Base-by-base conservation (phyloP, 1,140 invertebrate species). In the Parapsyche elsis region DNA sequence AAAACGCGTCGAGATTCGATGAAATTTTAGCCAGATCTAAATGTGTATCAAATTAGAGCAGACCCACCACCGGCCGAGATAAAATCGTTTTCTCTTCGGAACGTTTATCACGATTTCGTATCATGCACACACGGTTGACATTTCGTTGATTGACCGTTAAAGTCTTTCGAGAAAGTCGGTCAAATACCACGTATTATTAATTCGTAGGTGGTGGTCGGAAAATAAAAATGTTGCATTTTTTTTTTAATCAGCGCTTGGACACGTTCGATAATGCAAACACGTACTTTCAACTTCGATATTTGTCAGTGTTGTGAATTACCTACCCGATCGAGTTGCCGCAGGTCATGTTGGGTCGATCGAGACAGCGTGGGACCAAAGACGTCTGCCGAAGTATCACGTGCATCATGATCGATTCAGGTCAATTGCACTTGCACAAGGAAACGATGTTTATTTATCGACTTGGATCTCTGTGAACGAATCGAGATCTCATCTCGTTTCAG, bases 151-250 rank as follows among this genome's bases (percentile, higher is more conserved):
- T 61, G 57, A 61, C 21, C 57, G 9, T 61, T 38, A 38, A 38
- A 38, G 30, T 38, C 30, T 4, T 67, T 67, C 23, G 64, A 24
- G 64, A 67, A 67, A 67, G 64, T 67, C 64, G 64, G 64, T 67
- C 64, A 67, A 24, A 26, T 67, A 61, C 59, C 30, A 4, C 30
- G 30, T 1, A 7, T 38, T 38, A 38, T 38, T 38, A 38, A 38
- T 38, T 38, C 30, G 30, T 38, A 38, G 30, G 30, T 38, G 30
- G 30, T 38, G 30, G 30, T 38, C 30, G 2, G 7, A 38, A 38
- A 38, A 38, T 38, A 38, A 38, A 38, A 38, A 38, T 7, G 30
- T 38, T 7, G 30, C 1, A 4, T 4, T 38, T 38, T 38, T 38
- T 38, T 38, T 38, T 7, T 38, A 1, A 7, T 1, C 30, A 4